Evolutionary conservation across 2,888 invertebrate genomes (phyloP), one percentile per base, ranked within the genome.

Genomic region (Orchesella flavescens): DNA sequence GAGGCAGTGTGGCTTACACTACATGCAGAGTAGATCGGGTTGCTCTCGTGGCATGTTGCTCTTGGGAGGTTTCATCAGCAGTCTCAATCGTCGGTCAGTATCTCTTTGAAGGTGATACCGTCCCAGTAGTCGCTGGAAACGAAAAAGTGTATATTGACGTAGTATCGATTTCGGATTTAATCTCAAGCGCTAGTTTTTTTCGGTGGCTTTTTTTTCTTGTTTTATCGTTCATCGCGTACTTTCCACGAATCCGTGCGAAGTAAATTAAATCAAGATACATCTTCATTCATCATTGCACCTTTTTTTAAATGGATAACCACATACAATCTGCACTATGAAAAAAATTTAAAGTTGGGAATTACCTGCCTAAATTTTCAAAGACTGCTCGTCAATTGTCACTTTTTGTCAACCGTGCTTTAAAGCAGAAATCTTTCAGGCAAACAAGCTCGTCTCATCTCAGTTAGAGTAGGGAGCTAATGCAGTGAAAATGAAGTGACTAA

Each of bases 1-100:
- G 75, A 75, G 53, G 65, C 75, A 75, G 75, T 65, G 65, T 57
- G 75, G 66, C 66, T 66, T 66, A 44, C 75, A 73, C 43, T 66
- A 44, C 75, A 73, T 0, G 59, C 17, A 73, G 44, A 34, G 24
- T 24, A 21, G 55, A 73, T 59, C 44, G 3, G 19, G 21, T 12
- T 44, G 34, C n/a, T 13, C 53, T 2, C 49, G 21, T 17, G 24
- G 17, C 10, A 15, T 75, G 49, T 63, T 74, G 49, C 34, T 65
- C 49, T 65, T 75, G 75, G 75, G 75, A 65, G 75, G 75, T 65
- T 75, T 46, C 23, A 17, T 1, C 44, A 57, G n/a, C n/a, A n/a
- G n/a, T n/a, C n/a, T n/a, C n/a, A 34, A 7, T 34, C 19, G 43
- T 23, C 55, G 49, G 75, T 75, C 65, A 75, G 75, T 75, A 65